These are phyloP conservation scores for Papilio protenor DNA, from an alignment of 2,888 invertebrate genomes.

Conservation along the genomic window DNA sequence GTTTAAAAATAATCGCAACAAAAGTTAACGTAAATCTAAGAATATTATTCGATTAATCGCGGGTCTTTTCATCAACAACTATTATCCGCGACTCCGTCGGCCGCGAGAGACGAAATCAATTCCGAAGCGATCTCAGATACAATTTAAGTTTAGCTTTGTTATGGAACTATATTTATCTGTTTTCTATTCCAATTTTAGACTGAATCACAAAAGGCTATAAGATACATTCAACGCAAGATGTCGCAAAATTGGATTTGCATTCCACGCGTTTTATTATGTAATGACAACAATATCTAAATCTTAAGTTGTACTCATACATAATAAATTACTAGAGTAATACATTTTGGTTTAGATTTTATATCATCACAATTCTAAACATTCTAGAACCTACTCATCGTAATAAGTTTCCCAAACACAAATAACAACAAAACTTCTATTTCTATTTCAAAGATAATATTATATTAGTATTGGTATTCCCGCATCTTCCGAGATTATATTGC, in stretches of 20 bases:
- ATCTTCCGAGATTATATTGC: neutral
- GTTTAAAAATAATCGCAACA: neutral
- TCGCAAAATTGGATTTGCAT: neutral
- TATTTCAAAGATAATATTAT: constrained; percentile 3
- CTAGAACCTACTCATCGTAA: neutral
- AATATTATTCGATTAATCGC: neutral
- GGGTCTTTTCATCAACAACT: neutral
- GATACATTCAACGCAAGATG: neutral
- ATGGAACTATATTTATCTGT: neutral
- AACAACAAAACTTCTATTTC: constrained; percentile 6
- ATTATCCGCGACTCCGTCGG: constrained; percentile 2
- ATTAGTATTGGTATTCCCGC: neutral
- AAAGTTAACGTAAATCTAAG: neutral
- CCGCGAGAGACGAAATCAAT: constrained; percentile 36
- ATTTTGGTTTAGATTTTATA: neutral
- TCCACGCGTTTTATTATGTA: neutral
- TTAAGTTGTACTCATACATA: neutral
- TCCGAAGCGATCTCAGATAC: constrained; percentile 16
- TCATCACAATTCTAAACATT: neutral
- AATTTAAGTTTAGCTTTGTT: constrained; percentile 17
- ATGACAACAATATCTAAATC: neutral
- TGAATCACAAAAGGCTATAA: neutral
- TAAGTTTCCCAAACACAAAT: neutral
- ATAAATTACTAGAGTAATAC: neutral
- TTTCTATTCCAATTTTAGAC: neutral